Conservation (phyloP, 2,888 invertebrate species). For the Platycnemis pennipes region DNA sequence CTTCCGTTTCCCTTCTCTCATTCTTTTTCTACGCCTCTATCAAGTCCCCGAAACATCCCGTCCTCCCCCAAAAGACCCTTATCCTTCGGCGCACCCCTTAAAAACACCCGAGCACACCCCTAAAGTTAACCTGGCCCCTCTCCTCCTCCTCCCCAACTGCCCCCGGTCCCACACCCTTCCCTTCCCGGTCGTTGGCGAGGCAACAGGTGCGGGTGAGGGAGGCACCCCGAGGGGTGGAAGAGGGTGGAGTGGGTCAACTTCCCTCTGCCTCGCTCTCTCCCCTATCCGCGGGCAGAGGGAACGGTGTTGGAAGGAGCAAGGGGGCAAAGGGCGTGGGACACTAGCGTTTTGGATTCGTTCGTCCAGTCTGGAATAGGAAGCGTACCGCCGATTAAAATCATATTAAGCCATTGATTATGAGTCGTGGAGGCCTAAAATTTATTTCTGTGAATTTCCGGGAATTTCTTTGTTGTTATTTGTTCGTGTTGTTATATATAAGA, state of each 20-base stretch:
- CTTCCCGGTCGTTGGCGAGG: neutral
- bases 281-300: neutral
- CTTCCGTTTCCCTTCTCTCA: neutral
- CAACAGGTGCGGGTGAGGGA: constrained; percentile 36
- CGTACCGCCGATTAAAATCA: too few species aligned
- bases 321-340: neutral
- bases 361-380: too few species aligned
- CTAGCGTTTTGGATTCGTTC: neutral
- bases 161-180: neutral
- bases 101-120: neutral
- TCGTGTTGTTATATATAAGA: too few species aligned
- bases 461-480: too few species aligned
- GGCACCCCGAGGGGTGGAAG: neutral
- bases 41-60: neutral
- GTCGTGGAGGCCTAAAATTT: too few species aligned
- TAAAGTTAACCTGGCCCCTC: neutral
- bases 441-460: too few species aligned
- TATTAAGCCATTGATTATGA: too few species aligned
- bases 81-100: neutral
- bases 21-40: neutral
- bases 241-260: neutral
- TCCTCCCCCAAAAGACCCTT: neutral
- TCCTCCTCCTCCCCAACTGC: neutral
- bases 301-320: neutral
- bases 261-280: neutral